Conservation (phyloP, 35 echinoderm and acorn worm species). For the Lytechinus variegatus region DNA sequence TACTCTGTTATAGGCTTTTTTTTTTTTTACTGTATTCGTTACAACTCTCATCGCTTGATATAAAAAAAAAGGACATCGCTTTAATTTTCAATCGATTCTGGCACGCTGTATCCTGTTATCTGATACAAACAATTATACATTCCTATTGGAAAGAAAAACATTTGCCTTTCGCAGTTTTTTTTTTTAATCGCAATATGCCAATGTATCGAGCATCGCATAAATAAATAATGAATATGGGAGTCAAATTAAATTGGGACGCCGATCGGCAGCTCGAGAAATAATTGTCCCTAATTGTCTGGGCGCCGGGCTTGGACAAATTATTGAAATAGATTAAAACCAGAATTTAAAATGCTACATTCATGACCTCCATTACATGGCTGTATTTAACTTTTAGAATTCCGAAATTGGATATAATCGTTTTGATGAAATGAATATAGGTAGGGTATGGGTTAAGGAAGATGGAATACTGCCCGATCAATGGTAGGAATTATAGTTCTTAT, state of each 20-base stretch:
- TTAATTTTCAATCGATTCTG: not conserved
- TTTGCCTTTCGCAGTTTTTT: not conserved
- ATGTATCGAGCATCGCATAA: not conserved
- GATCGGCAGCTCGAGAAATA: not conserved
- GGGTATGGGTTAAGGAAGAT: not conserved
- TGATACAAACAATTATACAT: not conserved
- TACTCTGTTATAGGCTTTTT: not conserved
- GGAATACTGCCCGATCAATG: not conserved
- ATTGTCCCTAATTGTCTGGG: constrained; percentile 1
- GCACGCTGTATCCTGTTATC: not conserved
- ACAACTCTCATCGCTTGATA: not conserved
- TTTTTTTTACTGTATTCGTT: not conserved
- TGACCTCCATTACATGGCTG: not conserved
- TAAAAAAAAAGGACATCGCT: not conserved
- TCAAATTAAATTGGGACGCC: constrained; percentile 11
- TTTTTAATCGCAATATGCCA: not conserved
- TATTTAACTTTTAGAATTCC: not conserved
- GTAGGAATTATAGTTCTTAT: not conserved
- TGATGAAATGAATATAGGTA: not conserved
- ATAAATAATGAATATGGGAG: not conserved
- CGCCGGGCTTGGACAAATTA: not conserved
- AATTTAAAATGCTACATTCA: not conserved
- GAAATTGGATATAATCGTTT: not conserved
- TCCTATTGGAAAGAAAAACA: constrained; percentile 2
- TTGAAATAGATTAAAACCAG: not conserved